Evolutionary conservation across 2,113 vertebrate species (phyloP), one percentile per base, ranked within the genome.

Genomic region (Actenoides hombroni): DNA sequence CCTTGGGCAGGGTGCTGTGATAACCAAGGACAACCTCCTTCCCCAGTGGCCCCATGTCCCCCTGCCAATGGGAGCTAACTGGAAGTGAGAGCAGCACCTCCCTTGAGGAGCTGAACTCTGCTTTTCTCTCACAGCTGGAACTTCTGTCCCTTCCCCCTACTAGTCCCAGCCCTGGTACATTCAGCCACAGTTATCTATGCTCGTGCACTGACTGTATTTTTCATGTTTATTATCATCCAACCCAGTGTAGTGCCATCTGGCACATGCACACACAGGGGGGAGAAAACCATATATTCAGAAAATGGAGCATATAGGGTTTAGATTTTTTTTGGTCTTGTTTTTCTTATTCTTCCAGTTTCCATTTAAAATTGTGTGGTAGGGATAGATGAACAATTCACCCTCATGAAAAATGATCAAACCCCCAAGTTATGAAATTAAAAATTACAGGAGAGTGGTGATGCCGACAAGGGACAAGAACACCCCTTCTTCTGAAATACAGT

Each of bases 171-270:
- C 46, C 77, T 54, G 33, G 49, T 86, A 80, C 69, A 79, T 87
- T 82, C 68, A 95, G 46, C 31, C 46, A 44, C 73, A 81, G 90
- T 88, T 95, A 95, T 92, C 90, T 93, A 82, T 95, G 88, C 84
- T 91, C 5, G 0, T 40, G 78, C 77, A 88, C 86, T 65, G 76
- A 74, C 83, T 93, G 69, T 88, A 64, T 95, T 95, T 94, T 90
- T 96, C 68, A 84, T 91, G 77, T 97, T 91, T 96, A 88, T 95
- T 93, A 84, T 88, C 83, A 93, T 74, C 86, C 84, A 84, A 28
- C 16, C 29, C 48, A n/a, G 53, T 23, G 46, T 44, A 63, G 39
- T 92, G 91, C 88, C 90, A 88, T 92, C 90, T 95, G 92, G 80
- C 87, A 96, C 79, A 83, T 3, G n/a, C 40, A 82, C 49, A 86